Evolutionary conservation across 53 echinoderm and acorn worm species (phyloP).

Genomic region (Temnopleurus reevesii): DNA sequence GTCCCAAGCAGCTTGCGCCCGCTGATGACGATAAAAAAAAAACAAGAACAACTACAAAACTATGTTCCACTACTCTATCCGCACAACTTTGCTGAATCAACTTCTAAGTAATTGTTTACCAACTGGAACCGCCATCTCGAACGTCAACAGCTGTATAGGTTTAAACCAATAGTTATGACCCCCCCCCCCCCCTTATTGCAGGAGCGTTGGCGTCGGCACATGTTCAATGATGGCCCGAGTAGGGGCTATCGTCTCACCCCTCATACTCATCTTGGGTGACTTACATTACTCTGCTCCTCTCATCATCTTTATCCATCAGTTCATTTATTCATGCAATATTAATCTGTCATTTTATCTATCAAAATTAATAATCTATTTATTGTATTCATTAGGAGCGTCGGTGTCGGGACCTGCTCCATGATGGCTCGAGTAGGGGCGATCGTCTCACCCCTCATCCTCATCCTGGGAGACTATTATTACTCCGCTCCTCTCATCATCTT

Average conservation of each 20-base stretch:
- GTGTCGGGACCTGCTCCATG: conserved; percentile 75
- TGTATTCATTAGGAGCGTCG: conserved; percentile 72
- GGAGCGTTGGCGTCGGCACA: conserved; percentile 69
- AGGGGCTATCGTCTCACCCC: conserved; percentile 55
- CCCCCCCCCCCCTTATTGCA: too few species aligned
- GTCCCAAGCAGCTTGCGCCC: too few species aligned
- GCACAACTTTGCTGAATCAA: too few species aligned
- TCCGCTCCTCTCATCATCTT: conserved; percentile 71
- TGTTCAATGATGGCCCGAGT: conserved; percentile 73
- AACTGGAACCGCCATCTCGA: too few species aligned
- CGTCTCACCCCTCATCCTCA: conserved; percentile 69
- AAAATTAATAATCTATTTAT: background rate
- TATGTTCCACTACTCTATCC: too few species aligned
- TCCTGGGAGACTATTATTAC: conserved; percentile 58
- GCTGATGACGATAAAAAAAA: too few species aligned
- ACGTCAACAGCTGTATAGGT: too few species aligned
- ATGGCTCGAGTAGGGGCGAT: conserved; percentile 73
- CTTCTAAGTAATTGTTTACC: too few species aligned
- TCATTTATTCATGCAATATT: too few species aligned
- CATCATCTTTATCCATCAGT: conserved; percentile 71
- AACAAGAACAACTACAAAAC: too few species aligned
- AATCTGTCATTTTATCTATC: background rate
- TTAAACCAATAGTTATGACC: too few species aligned
- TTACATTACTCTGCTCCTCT: background rate
- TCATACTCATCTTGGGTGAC: background rate